Evolutionary conservation across 2,888 invertebrate genomes (phyloP), one percentile per base, ranked within the genome.

Genomic region (Cinara cedri): DNA sequence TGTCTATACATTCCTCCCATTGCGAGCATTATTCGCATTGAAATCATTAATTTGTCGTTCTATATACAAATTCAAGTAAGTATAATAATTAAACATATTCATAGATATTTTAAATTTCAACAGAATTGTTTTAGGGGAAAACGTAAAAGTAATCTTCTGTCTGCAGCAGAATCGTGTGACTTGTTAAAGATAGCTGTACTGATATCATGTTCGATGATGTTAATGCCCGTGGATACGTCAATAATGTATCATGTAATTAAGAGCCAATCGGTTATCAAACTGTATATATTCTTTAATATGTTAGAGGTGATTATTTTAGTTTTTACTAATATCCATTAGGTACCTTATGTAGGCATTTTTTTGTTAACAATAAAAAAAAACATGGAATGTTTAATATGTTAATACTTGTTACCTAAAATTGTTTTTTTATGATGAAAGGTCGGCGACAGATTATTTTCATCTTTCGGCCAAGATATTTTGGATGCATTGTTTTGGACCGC

Each of bases 201-300:
- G 85, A 87, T 97, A 82, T 87, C 92, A 54, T 93, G 95, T 84
- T 93, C 93, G 85, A 89, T 92, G 83, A 86, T 93, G 81, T 94
- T 98, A 90, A 92, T 94, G 84, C 93, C 94, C 84, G 92, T 99
- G 82, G 99, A 99, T 86, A 97, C 97, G 57, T 98, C 97, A 83
- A 95, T 98, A 89, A 92, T 98, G 89, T 99, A 99, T 87, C 98
- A 99, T 86, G 89, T 98, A 84, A 94, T 96, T 65, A 96, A 96
- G 86, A 97, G 97, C 84, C 99, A 99, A 85, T 97, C 98, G 83
- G 97, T 98, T 82, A 98, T 99, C 87, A 99, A 99, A 85, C 88
- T 99, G 83, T 99, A 99, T 85, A 97, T 99, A 85, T 98, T 99
- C 88, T 99, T 96, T 87, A 99, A 99, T 86, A 99, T 99, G 97